Evolutionary conservation across 2,888 invertebrate species (phyloP).

Genomic region (Nephrotoma flavescens): DNA sequence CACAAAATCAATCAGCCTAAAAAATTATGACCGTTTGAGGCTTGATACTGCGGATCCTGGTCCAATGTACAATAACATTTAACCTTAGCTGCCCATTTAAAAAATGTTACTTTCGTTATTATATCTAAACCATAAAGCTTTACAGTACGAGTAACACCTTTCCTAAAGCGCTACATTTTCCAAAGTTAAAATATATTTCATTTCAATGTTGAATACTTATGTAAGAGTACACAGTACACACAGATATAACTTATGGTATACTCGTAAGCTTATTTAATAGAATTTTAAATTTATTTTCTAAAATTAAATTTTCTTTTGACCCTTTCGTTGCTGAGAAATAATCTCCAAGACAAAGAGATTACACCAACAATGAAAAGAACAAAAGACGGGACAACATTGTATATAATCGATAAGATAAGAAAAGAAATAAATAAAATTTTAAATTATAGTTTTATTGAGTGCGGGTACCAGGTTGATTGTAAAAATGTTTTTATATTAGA

Average conservation of each 20-base stretch:
- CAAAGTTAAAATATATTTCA: background rate
- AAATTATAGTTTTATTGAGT: slow-evolving; percentile 3
- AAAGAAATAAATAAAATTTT: background rate
- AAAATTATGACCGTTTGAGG: no score
- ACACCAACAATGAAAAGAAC: background rate
- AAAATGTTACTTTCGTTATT: background rate
- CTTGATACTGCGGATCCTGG: no score
- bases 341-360: background rate
- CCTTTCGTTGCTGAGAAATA: background rate
- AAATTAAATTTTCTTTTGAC: background rate
- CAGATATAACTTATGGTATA: background rate
- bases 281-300: background rate
- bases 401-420: background rate
- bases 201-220: background rate
- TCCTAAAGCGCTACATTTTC: background rate
- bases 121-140: background rate
- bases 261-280: background rate
- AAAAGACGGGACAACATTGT: background rate
- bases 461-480: slow-evolving; percentile 3
- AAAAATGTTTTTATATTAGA: background rate
- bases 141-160: no score
- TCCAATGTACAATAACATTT: no score
- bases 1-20: no score
- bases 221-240: background rate
- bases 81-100: no score